These are phyloP conservation scores for Pristis pectinata DNA, from an alignment of 2,797 vertebrate species.

Conservation along the genomic window DNA sequence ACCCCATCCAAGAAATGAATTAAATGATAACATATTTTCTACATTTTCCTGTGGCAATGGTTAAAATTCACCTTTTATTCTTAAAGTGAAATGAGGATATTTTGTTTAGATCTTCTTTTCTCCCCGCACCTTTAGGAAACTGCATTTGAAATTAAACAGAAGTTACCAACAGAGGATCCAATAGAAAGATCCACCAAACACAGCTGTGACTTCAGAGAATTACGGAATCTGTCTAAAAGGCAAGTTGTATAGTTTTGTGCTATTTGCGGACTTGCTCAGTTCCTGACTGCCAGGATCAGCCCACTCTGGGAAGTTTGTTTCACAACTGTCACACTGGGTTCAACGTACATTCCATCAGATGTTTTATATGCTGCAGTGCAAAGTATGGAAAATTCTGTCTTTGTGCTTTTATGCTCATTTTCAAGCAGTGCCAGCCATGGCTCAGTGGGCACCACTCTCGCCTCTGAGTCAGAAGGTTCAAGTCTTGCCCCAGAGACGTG, in stretches of 20 bases:
- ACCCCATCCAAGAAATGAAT: too few relatives aligned
- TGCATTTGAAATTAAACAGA: background rate
- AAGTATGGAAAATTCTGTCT: background rate
- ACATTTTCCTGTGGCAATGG: background rate
- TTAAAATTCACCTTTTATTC: background rate
- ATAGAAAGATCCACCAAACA: background rate
- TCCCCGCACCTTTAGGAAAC: background rate
- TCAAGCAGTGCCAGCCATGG: background rate
- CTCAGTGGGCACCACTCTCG: background rate
- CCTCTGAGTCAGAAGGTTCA: background rate
- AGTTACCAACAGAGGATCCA: background rate
- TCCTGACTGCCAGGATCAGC: background rate
- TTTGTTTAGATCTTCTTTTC: background rate
- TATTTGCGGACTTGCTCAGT: background rate
- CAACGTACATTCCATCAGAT: background rate
- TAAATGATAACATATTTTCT: too few relatives aligned
- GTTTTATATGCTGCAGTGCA: background rate
- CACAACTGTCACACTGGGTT: background rate
- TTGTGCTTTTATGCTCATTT: background rate
- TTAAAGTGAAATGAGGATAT: background rate
- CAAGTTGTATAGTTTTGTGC: too few relatives aligned
- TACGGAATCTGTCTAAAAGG: too few relatives aligned
- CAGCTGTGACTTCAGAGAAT: background rate
- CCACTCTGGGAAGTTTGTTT: background rate
- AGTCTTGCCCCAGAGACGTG: background rate